Base-by-base conservation (phyloP, 2,113 vertebrate genomes). In the Pollimyrus isidori region DNA sequence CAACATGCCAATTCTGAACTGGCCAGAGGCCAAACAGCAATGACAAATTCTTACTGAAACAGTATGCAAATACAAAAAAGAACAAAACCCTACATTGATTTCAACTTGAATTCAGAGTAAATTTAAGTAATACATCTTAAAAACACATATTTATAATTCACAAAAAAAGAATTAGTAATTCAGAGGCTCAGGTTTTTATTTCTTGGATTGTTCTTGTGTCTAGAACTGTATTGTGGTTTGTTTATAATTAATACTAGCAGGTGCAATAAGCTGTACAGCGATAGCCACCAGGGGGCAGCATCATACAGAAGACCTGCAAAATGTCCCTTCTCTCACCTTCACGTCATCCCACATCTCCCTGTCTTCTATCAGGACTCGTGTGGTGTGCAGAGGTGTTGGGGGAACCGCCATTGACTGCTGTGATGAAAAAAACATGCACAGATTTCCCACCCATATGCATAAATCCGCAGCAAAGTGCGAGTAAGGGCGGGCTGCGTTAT, bases 291-390 rank as follows among this genome's bases (percentile, higher is more conserved):
- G 91, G 69, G 87, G 91, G 23, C 93, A 92, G 91, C 92, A 92
- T 90, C 89, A 90, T 21, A 7, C 15, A n/a, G n/a, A n/a, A n/a
- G n/a, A n/a, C n/a, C n/a, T n/a, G n/a, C n/a, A 84, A 56, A 87
- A 46, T 1, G 17, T 49, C n/a, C 6, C 7, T 45, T 62, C 39
- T 21, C 97, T 95, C 82, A 99, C 98, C 97, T 99, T 99, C 80
- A 99, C 98, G 87, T 99, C 98, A 85, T 99, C 98, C 98, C 98
- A 99, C 93, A 98, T 95, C 92, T 98, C 98, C 93, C 94, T 97
- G 93, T 99, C 98, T 89, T 99, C 98, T 83, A 97, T 97, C 82
- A 99, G 96, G 65, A 99, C 98, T 0, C 98, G 94, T n/a, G 97
- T 98, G 26, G 98, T 99, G 92, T 99, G 97, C 9, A 99, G 97